Evolutionary conservation across 1,140 invertebrate genomes (phyloP), one percentile per base, ranked within the genome.

Genomic region (Lethrus apterus): DNA sequence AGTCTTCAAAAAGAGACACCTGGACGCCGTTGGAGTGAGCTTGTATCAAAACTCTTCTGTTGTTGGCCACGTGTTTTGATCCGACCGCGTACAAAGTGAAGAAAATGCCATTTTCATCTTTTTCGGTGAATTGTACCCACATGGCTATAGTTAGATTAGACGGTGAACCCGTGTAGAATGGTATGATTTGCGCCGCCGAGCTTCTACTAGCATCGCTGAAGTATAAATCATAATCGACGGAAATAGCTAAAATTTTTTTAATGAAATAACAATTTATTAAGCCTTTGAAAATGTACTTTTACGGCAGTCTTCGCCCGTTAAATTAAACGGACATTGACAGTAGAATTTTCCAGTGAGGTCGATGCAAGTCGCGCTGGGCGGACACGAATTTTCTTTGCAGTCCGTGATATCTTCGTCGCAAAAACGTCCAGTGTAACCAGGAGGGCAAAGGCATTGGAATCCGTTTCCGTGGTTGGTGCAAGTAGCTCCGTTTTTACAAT

Each of bases 251-350:
- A 77, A 74, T 51, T 65, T 56, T 55, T 52, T 55, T n/a, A n/a
- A n/a, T n/a, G 46, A 43, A 50, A 42, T 46, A 38, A 50, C 35
- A 34, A 34, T 14, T n/a, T n/a, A n/a, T n/a, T n/a, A n/a, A n/a
- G n/a, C n/a, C n/a, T 32, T 14, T 33, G 24, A 35, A 41, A 14
- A 70, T 74, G 75, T 77, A 84, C 89, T 83, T 77, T 97, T 97
- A 65, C 93, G 78, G 56, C 93, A 98, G 60, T 95, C 92, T 64
- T 95, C 90, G 29, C 93, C 93, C 42, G 93, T 97, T 50, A 94
- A 75, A 63, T 96, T 95, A 68, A 95, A 94, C 21, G 92, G 91
- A 76, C 92, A 96, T 65, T 93, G 88, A 60, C 93, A 97, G 62
- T 93, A 92, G 72, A 93, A 94, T 60, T 83, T 83, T 54, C 87